These are phyloP conservation scores for Crotalus horridus DNA, from an alignment of 2,113 vertebrate species.

Conservation along the genomic window DNA sequence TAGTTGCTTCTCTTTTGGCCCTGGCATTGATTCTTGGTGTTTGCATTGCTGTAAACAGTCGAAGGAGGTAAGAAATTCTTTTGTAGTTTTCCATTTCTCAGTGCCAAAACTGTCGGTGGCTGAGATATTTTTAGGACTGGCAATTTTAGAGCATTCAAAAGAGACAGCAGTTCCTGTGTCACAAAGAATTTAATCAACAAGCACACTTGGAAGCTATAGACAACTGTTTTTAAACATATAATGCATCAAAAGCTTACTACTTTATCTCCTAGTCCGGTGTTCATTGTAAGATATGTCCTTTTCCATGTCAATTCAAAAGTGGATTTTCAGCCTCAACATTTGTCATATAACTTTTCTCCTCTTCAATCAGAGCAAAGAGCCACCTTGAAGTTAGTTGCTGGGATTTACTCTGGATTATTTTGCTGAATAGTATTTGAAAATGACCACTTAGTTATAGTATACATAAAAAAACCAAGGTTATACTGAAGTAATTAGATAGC, in stretches of 20 bases:
- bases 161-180: background rate
- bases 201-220: background rate
- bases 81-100: background rate
- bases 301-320: background rate
- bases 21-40: conserved; percentile 56
- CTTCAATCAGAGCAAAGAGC: background rate
- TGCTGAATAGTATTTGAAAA: background rate
- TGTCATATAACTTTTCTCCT: background rate
- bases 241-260: background rate
- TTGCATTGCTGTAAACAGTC: conserved; percentile 61
- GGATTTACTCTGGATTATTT: background rate
- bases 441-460: background rate
- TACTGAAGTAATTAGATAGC: background rate
- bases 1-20: conserved; percentile 52
- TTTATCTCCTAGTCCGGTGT: background rate
- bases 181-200: background rate
- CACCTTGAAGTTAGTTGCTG: background rate
- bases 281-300: background rate
- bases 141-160: background rate
- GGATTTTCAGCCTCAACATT: background rate
- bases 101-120: background rate
- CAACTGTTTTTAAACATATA: background rate
- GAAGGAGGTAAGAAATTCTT: conserved; percentile 55
- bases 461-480: background rate
- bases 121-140: background rate